Base-by-base conservation (phyloP, 2,113 vertebrate genomes). In the Xerus inauris region DNA sequence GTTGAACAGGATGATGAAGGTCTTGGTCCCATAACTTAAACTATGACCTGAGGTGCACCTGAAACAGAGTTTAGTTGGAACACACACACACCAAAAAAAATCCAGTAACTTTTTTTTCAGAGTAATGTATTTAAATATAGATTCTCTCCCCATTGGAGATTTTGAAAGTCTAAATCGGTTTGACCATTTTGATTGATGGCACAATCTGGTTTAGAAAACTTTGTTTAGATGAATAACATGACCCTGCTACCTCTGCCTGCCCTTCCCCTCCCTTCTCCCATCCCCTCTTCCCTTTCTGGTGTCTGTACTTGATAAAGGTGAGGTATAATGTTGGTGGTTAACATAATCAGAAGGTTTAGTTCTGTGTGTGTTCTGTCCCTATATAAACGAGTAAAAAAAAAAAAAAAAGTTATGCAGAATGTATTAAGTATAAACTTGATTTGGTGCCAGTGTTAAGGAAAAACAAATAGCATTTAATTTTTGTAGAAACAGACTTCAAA, bases 331-430 rank as follows among this genome's bases (percentile, higher is more conserved):
- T 97, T 97, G 62, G 8, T 95, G 95, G 96, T 97, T 98, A 94
- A 89, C 95, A 90, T 97, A 91, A 82, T 97, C 96, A 92, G 97
- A 92, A 89, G 80, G 16, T 1, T 62, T 92, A 95, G 95, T 96
- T 98, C 98, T 98, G 98, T 98, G 98, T 99, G 98, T 99, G 98
- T 99, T 99, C 98, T 96, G 96, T 98, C 97, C 98, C 97, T 95
- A 87, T 87, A 45, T 89, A 90, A 95, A 28, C n/a, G 80, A 80
- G 87, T 40, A 16, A 51, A 30, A 22, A 59, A 30, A 42, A 47
- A 22, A 76, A 16, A 71, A 91, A 87, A 98, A 97, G 98, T 98
- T 98, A 94, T 97, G 98, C 98, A 98, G 98, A 98, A 97, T 97
- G 96, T 20, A 49, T 26, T 91, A 67, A 42, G 5, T 85, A 45